Percentiles rank a stretch among this genome's conserved stretches.
These are phyloP conservation scores for Nomada hirtipes DNA, from an alignment of 2,888 invertebrate species.

Conservation along the genomic window DNA sequence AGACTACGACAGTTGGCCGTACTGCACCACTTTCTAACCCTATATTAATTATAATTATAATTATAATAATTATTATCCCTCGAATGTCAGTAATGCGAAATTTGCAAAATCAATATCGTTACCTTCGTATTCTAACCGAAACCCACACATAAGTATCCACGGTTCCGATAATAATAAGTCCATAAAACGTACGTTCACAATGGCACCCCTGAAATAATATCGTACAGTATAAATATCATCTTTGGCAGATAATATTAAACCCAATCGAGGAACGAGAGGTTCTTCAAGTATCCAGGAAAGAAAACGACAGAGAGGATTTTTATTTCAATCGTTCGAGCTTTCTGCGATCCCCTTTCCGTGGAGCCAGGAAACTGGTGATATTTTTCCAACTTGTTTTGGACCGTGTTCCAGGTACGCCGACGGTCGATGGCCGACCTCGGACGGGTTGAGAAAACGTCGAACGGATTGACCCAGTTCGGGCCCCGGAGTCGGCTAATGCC, in stretches of 20 bases:
- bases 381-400: slow-evolving; percentile 67
- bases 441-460: slow-evolving; percentile 47
- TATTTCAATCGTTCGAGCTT: slow-evolving; percentile 55
- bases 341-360: slow-evolving; percentile 42
- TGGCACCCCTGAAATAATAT: neutral
- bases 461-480: slow-evolving; percentile 68
- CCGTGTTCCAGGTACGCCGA: slow-evolving; percentile 60
- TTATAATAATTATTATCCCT: no score
- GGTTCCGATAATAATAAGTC: neutral
- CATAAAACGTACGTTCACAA: neutral
- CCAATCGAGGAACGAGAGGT: neutral
- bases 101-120: no score
- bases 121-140: no score
- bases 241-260: slow-evolving; percentile 38
- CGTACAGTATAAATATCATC: neutral
- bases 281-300: neutral
- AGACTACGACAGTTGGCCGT: no score
- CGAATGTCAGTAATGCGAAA: no score
- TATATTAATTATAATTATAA: no score
- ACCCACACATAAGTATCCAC: no score
- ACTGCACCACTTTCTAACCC: no score
- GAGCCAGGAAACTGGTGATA: slow-evolving; percentile 31
- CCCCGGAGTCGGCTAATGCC: slow-evolving; percentile 53
- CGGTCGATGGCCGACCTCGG: slow-evolving; percentile 49
- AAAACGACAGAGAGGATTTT: slow-evolving; percentile 45